These are phyloP conservation scores for Sitta carolinensis DNA, from an alignment of 2,797 vertebrate species.

Conservation along the genomic window DNA sequence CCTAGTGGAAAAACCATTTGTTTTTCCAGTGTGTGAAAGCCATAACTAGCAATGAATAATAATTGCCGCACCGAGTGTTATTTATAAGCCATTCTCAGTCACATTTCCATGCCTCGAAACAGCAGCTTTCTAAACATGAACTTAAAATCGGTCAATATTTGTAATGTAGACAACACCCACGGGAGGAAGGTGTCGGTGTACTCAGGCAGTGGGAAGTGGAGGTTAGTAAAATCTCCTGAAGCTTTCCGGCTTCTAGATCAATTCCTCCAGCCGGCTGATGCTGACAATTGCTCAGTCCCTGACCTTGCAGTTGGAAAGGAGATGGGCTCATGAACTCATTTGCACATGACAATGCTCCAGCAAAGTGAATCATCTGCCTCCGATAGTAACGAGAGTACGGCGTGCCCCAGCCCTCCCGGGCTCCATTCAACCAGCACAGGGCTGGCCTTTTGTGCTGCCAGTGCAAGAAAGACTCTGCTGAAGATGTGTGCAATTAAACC, in stretches of 20 bases:
- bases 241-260: slow-evolving; percentile 59
- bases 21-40: slow-evolving; percentile 66
- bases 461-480: slow-evolving; percentile 72
- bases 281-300: slow-evolving; percentile 71
- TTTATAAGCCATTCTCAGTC: slow-evolving; percentile 54
- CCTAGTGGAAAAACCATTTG: slow-evolving; percentile 66
- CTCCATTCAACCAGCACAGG: slow-evolving; percentile 66
- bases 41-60: slow-evolving; percentile 64
- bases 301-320: slow-evolving; percentile 74
- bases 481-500: slow-evolving; percentile 79
- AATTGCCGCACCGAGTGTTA: slow-evolving; percentile 41
- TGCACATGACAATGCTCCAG: slow-evolving; percentile 76
- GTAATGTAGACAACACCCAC: slow-evolving; percentile 27
- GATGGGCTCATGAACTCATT: slow-evolving; percentile 78
- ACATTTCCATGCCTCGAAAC: slow-evolving; percentile 50
- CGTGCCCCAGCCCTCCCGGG: slow-evolving; percentile 71
- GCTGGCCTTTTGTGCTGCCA: slow-evolving; percentile 76
- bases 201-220: not conserved
- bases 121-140: slow-evolving; percentile 48
- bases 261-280: slow-evolving; percentile 70
- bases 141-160: slow-evolving; percentile 57
- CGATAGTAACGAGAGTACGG: slow-evolving; percentile 75
- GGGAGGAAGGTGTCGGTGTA: slow-evolving; percentile 36
- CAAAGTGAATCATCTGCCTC: slow-evolving; percentile 74
- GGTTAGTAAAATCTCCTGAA: slow-evolving; percentile 51